Evolutionary conservation across 2,888 invertebrate species (phyloP).

Genomic region (Cactoblastis cactorum): DNA sequence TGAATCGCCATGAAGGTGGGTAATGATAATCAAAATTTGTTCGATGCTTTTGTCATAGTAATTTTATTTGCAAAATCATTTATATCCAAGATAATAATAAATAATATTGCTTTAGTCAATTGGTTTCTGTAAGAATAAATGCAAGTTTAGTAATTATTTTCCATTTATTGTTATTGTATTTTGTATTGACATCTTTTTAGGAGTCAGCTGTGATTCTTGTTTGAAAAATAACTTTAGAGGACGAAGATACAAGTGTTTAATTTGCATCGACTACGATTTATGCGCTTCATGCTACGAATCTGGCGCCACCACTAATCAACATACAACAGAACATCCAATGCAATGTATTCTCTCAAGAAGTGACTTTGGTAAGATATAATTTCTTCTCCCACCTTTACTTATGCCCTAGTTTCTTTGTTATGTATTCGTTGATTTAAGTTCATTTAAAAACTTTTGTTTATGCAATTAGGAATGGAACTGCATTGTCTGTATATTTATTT

Average conservation of each 20-base stretch:
- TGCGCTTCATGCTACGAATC: conserved; percentile 97
- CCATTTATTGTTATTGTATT: conserved; percentile 40
- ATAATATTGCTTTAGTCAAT: conserved; percentile 18
- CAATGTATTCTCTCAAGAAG: conserved; percentile 98
- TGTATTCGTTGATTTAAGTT: neutral
- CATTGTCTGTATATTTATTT: too few species aligned
- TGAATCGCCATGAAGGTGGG: conserved; percentile 98
- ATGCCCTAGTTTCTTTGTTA: conserved; percentile 17
- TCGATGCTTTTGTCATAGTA: conserved; percentile 72
- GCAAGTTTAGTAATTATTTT: conserved; percentile 17
- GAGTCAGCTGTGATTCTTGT: conserved; percentile 99
- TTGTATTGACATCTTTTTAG: conserved; percentile 80
- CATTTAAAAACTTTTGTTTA: neutral
- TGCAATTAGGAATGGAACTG: neutral
- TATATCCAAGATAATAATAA: conserved; percentile 21
- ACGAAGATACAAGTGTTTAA: conserved; percentile 98
- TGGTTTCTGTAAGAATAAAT: neutral
- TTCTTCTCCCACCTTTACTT: conserved; percentile 14
- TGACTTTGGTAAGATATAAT: conserved; percentile 89
- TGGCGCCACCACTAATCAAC: conserved; percentile 93
- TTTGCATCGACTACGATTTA: conserved; percentile 99
- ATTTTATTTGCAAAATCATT: conserved; percentile 54
- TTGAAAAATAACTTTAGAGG: conserved; percentile 98
- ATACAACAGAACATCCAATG: conserved; percentile 98
- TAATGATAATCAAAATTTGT: conserved; percentile 80